These are phyloP conservation scores for Neuroscelio doddi DNA, from an alignment of 2,888 invertebrate genomes.

Conservation along the genomic window DNA sequence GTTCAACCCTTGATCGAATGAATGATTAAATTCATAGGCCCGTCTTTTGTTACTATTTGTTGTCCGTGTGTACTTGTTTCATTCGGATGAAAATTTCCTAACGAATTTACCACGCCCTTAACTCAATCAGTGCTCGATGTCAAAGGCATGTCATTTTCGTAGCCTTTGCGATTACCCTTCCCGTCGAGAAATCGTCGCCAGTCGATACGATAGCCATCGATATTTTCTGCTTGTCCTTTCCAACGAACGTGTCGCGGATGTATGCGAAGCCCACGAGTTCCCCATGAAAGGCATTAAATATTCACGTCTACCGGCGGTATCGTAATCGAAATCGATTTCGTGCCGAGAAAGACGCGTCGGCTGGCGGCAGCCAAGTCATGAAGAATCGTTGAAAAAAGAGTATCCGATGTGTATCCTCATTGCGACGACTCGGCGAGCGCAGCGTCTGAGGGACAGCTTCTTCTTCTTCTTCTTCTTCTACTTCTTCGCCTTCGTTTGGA, in stretches of 20 bases:
- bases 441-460: slow-evolving; percentile 11
- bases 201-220: slow-evolving; percentile 12
- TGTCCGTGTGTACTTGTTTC: no score
- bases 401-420: not conserved
- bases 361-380: slow-evolving; percentile 11
- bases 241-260: slow-evolving; percentile 4
- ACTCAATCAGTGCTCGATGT: slow-evolving; percentile 4
- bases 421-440: not conserved
- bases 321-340: slow-evolving; percentile 32
- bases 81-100: not conserved
- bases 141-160: slow-evolving; percentile 13
- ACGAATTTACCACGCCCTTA: slow-evolving; percentile 11
- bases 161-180: not conserved
- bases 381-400: slow-evolving; percentile 7
- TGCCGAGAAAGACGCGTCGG: slow-evolving; percentile 14
- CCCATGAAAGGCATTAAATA: slow-evolving; percentile 24
- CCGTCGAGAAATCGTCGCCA: slow-evolving; percentile 8
- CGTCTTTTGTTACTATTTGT: no score
- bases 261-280: slow-evolving; percentile 10
- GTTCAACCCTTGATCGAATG: no score
- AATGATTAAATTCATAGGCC: no score
- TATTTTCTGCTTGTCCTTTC: slow-evolving; percentile 14
- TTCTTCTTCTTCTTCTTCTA: not conserved
- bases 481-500: not conserved
- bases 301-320: slow-evolving; percentile 23